Conservation (phyloP, 2,113 vertebrate species). For the Aythya baeri region DNA sequence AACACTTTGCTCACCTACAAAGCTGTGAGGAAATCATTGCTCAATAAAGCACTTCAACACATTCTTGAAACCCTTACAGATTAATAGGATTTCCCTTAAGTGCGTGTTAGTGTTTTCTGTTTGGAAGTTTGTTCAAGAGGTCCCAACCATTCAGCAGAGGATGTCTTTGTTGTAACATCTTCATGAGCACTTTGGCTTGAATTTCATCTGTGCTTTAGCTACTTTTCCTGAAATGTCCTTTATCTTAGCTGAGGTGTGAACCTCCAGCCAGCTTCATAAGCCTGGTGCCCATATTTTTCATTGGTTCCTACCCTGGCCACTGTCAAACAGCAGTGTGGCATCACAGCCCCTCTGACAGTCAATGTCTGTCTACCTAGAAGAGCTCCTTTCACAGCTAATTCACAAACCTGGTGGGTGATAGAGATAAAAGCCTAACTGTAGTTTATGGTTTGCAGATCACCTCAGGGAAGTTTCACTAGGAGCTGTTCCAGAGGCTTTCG, state of each 20-base stretch:
- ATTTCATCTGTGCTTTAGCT: neutral
- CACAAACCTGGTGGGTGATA: neutral
- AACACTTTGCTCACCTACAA: neutral
- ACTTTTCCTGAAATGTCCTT: neutral
- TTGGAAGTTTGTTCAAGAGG: neutral
- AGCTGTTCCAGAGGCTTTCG: neutral
- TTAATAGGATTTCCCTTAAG: neutral
- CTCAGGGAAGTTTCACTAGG: constrained; percentile 28
- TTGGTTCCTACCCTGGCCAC: neutral
- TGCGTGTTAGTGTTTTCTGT: neutral
- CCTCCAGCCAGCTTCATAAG: neutral
- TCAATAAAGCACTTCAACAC: neutral
- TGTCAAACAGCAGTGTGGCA: neutral
- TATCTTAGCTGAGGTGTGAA: neutral
- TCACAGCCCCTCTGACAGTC: neutral
- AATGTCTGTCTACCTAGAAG: neutral
- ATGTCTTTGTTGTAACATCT: neutral
- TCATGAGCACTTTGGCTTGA: neutral
- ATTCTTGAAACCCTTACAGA: neutral
- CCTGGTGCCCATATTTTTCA: neutral
- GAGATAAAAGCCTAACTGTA: neutral
- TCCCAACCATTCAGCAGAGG: neutral
- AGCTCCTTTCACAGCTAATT: neutral
- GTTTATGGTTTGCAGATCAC: constrained; percentile 31
- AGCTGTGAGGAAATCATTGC: neutral